Percentiles rank a stretch among this genome's conserved stretches.
Conservation (phyloP, 2,888 invertebrate genomes). For the Disparrhopalites patrizii region DNA sequence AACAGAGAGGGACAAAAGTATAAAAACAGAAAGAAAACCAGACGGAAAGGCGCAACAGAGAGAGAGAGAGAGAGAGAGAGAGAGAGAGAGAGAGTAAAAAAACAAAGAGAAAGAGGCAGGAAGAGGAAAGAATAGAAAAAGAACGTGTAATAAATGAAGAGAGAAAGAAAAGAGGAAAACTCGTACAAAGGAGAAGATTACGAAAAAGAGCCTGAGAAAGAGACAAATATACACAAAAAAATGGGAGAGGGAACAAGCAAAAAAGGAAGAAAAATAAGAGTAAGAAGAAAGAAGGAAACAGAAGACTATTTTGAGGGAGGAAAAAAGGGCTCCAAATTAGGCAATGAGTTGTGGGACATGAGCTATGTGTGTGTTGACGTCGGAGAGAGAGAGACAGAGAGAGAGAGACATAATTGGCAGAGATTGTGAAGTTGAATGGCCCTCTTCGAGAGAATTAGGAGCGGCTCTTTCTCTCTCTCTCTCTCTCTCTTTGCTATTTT, state of each 20-base stretch:
- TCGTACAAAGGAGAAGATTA: neutral
- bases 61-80: neutral
- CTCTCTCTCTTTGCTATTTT: no score
- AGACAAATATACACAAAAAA: constrained; percentile 2
- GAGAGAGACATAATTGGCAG: constrained; percentile 28
- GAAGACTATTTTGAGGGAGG: neutral
- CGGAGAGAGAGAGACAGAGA: no score
- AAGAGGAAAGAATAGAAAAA: no score
- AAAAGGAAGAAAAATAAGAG: neutral
- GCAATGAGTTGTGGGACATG: constrained; percentile 21
- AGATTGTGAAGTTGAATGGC: constrained; percentile 23
- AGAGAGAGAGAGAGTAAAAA: neutral
- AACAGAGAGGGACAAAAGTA: neutral
- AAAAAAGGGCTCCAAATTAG: constrained; percentile 16
- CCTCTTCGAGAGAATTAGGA: constrained; percentile 18
- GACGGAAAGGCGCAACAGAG: no score
- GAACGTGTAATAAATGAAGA: no score
- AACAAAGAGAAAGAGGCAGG: neutral
- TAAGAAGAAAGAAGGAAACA: neutral
- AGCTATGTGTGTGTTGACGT: constrained; percentile 22
- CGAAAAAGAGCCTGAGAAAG: neutral
- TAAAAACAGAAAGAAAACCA: neutral
- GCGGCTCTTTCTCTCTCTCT: no score
- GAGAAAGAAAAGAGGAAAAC: neutral
- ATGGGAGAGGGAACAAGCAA: neutral